Percentiles rank a stretch among this genome's conserved stretches.
phyloP scores from a whole-genome alignment of 2,797 vertebrate species.

The Paramormyrops hopkinsi region DNA sequence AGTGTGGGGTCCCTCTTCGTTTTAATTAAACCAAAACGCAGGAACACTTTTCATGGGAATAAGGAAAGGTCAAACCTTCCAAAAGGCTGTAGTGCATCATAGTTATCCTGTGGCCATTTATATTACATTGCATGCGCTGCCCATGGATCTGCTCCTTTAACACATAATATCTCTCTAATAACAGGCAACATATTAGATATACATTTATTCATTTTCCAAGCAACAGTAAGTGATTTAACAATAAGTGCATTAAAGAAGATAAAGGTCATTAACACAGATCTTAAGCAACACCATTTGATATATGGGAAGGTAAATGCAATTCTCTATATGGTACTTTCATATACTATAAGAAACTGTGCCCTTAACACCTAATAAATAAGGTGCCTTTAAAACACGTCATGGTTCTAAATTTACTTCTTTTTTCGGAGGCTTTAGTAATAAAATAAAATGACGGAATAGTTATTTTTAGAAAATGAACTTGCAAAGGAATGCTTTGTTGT shows the following conservation, averaged over 20 bases:
- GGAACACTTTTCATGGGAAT: constrained; percentile 34
- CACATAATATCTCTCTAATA: not conserved
- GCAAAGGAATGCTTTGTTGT: not conserved
- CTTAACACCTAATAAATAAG: not conserved
- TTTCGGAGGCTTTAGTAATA: not conserved
- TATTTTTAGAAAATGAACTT: not conserved
- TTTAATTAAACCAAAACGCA: constrained; percentile 46
- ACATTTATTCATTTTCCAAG: not conserved
- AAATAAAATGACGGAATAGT: not conserved
- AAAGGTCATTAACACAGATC: constrained; percentile 2
- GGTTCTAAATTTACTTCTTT: not conserved
- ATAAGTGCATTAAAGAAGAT: constrained; percentile 5
- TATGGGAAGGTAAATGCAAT: constrained; percentile 2
- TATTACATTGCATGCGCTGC: not conserved
- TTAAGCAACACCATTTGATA: not conserved
- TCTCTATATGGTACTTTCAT: not conserved
- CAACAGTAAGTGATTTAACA: not conserved
- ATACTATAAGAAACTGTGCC: not conserved
- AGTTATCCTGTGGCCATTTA: constrained; percentile 29
- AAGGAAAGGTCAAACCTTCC: constrained; percentile 42
- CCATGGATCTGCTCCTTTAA: constrained; percentile 3
- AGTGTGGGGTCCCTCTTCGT: constrained; percentile 41
- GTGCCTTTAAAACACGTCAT: not conserved
- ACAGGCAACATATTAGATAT: not conserved
- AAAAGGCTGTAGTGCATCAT: constrained; percentile 32